These are phyloP conservation scores for Heliconius hewitsoni DNA, from an alignment of 1,140 invertebrate genomes.

Conservation along the genomic window DNA sequence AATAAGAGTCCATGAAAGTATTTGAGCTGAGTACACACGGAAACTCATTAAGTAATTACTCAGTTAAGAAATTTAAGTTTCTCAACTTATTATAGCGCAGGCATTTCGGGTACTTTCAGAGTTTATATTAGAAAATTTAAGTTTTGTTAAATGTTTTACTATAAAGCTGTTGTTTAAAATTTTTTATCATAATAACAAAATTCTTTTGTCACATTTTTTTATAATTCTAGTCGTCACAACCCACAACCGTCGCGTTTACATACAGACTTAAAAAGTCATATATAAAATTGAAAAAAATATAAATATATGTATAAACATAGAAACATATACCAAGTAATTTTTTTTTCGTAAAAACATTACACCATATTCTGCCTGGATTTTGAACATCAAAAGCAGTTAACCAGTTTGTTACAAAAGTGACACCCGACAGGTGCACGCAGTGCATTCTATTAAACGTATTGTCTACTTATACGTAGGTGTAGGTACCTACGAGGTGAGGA, in stretches of 20 bases:
- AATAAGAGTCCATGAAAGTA: constrained; percentile 32
- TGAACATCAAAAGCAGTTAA: constrained; percentile 8
- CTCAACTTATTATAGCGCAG: constrained; percentile 36
- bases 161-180: neutral
- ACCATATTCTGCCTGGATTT: neutral
- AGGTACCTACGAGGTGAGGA: too few relatives aligned
- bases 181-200: neutral
- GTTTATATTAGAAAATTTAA: constrained; percentile 38
- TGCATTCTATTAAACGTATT: neutral
- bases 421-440: constrained; percentile 2
- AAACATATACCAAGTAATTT: too few relatives aligned
- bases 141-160: neutral
- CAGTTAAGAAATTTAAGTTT: constrained; percentile 44
- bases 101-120: constrained; percentile 42
- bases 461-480: too few relatives aligned
- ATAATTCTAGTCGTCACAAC: too few relatives aligned
- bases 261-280: too few relatives aligned
- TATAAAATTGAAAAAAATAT: too few relatives aligned
- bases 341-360: too few relatives aligned
- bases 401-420: neutral
- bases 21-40: constrained; percentile 30
- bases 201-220: too few relatives aligned
- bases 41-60: constrained; percentile 46
- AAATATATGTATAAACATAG: neutral
- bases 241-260: too few relatives aligned